These are phyloP conservation scores for Meloidogyne chitwoodi DNA, from an alignment of 1,140 invertebrate species.

Conservation along the genomic window DNA sequence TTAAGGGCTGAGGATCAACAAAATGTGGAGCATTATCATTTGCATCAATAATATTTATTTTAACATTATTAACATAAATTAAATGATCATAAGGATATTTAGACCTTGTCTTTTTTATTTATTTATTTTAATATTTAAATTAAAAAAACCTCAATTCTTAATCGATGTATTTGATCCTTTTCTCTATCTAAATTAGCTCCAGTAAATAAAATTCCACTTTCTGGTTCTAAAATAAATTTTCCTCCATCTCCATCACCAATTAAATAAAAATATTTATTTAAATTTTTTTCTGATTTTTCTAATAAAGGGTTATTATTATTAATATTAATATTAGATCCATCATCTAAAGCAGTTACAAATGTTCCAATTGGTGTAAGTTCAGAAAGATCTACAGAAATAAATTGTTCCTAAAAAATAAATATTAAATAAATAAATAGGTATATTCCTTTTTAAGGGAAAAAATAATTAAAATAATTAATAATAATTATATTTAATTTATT, in stretches of 20 bases:
- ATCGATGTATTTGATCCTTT: slow-evolving; percentile 4
- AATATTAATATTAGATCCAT: not conserved
- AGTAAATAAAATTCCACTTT: slow-evolving; percentile 22
- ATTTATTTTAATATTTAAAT: slow-evolving; percentile 34
- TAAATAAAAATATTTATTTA: slow-evolving; percentile 43
- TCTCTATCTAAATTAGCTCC: slow-evolving; percentile 18
- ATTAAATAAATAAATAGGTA: not conserved
- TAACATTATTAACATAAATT: slow-evolving; percentile 20
- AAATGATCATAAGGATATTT: slow-evolving; percentile 9
- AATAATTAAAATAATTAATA: too few species aligned
- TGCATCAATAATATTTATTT: slow-evolving; percentile 43
- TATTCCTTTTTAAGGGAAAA: too few species aligned
- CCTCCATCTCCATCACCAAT: slow-evolving; percentile 47
- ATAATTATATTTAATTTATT: too few species aligned
- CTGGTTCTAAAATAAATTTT: slow-evolving; percentile 49
- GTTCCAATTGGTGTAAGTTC: slow-evolving; percentile 9
- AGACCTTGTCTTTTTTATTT: slow-evolving; percentile 45
- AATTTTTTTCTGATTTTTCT: not conserved
- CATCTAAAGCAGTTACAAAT: slow-evolving; percentile 1
- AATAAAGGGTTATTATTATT: too few species aligned
- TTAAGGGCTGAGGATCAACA: slow-evolving; percentile 43
- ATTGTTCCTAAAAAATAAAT: slow-evolving; percentile 39
- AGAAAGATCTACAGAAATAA: slow-evolving; percentile 16
- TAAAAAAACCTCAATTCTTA: slow-evolving; percentile 15
- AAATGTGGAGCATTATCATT: slow-evolving; percentile 57